Evolutionary conservation across 2,888 invertebrate genomes (phyloP).

Genomic region (Iselma pallidipennis): DNA sequence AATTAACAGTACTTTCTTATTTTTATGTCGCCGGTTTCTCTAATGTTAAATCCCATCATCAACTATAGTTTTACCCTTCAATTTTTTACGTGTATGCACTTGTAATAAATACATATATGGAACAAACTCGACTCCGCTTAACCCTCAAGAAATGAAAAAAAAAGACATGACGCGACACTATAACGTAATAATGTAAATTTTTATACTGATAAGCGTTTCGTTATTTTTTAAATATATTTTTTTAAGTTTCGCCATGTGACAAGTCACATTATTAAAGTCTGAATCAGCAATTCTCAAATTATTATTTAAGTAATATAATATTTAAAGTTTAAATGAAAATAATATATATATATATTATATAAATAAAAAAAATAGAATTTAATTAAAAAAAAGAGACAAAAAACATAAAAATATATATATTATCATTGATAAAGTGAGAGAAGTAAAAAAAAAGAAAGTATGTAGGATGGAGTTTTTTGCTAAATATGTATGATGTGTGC

Average conservation of each 20-base stretch:
- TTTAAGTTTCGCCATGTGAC: conserved; percentile 55
- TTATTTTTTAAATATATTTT: conserved; percentile 55
- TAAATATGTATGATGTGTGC: conserved; percentile 20
- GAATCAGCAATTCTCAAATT: conserved; percentile 59
- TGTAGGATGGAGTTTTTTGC: conserved; percentile 20
- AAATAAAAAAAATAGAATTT: conserved; percentile 47
- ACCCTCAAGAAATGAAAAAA: conserved; percentile 25
- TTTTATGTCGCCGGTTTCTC: conserved; percentile 44
- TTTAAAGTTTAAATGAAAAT: conserved; percentile 46
- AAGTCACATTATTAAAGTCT: conserved; percentile 57
- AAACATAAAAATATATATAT: conserved; percentile 24
- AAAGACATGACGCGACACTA: conserved; percentile 55
- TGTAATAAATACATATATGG: conserved; percentile 12
- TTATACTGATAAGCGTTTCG: conserved; percentile 52
- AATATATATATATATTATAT: conserved; percentile 45
- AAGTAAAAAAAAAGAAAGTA: conserved; percentile 20
- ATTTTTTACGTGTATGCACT: conserved; percentile 40
- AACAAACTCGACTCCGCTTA: conserved; percentile 27
- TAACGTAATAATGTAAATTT: conserved; percentile 47
- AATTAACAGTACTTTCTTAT: conserved; percentile 35
- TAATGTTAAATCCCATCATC: conserved; percentile 48
- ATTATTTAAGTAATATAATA: conserved; percentile 54
- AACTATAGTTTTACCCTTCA: conserved; percentile 46
- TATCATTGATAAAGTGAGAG: conserved; percentile 28
- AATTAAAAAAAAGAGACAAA: conserved; percentile 31